Conservation (phyloP, 2,888 invertebrate species). For the Eristalinus aeneus region DNA sequence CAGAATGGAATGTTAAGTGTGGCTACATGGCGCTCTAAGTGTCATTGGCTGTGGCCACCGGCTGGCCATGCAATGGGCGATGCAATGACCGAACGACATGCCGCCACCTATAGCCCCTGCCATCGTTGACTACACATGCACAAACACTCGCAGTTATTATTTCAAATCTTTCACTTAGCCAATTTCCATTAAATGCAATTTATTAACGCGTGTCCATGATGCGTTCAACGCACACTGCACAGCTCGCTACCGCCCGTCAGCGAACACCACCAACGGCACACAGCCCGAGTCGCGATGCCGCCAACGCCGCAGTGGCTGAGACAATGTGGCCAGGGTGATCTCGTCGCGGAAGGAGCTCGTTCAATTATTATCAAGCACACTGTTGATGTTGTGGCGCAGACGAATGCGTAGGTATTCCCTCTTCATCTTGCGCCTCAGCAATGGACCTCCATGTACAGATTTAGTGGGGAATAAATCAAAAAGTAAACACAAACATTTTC, state of each 20-base stretch:
- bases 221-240: conserved; percentile 1
- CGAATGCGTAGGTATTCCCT: conserved; percentile 19
- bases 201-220: conserved; percentile 69
- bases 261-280: background rate
- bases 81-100: conserved; percentile 27
- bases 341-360: conserved; percentile 66
- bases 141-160: conserved; percentile 51
- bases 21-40: conserved; percentile 67
- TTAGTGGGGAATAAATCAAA: conserved; percentile 57
- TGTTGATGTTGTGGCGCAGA: conserved; percentile 25
- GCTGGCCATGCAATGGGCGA: background rate
- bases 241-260: conserved; percentile 6
- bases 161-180: conserved; percentile 70
- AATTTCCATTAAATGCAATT: conserved; percentile 71
- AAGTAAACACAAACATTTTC: conserved; percentile 38
- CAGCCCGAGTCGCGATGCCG: background rate
- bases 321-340: conserved; percentile 58
- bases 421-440: background rate
- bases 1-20: conserved; percentile 62
- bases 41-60: conserved; percentile 2
- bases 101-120: background rate
- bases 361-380: conserved; percentile 62
- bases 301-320: conserved; percentile 15
- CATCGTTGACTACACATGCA: background rate
- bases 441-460: conserved; percentile 25